These are phyloP conservation scores for Tupiocoris notatus DNA, from an alignment of 2,888 invertebrate species.

Conservation along the genomic window DNA sequence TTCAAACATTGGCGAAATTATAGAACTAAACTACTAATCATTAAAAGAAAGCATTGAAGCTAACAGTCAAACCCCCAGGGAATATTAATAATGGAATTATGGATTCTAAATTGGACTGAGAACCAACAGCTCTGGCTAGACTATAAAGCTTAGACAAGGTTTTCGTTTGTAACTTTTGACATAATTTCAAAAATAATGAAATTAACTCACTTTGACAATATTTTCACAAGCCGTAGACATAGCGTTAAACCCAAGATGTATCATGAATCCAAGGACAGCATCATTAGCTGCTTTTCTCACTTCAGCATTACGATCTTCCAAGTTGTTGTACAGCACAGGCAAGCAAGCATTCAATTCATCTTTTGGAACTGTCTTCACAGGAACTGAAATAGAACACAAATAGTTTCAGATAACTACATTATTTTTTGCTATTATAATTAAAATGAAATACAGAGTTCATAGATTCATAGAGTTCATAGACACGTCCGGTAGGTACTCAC, in stretches of 20 bases:
- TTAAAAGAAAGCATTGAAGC: too few species aligned
- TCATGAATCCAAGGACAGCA: conserved; percentile 87
- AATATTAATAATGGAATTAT: too few species aligned
- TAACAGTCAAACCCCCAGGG: too few species aligned
- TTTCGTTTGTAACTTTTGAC: neutral
- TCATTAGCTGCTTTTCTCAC: conserved; percentile 88
- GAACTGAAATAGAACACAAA: conserved; percentile 22
- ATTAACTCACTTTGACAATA: conserved; percentile 66
- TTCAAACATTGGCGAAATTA: too few species aligned
- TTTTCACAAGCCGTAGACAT: conserved; percentile 76
- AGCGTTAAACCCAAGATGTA: conserved; percentile 80
- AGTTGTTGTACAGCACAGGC: conserved; percentile 72
- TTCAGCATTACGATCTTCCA: conserved; percentile 89
- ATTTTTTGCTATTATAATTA: too few species aligned
- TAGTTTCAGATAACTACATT: neutral
- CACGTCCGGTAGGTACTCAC: conserved; percentile 55
- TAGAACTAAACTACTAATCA: too few species aligned
- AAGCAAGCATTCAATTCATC: conserved; percentile 78
- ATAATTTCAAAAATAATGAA: conserved; percentile 2
- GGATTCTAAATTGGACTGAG: too few species aligned
- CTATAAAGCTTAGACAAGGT: too few species aligned
- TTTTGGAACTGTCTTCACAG: conserved; percentile 63
- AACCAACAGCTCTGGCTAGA: too few species aligned
- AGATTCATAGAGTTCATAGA: too few species aligned
- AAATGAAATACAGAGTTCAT: too few species aligned